Conservation (phyloP, 1,140 invertebrate genomes). For the Pseudobourletiella spinata region DNA sequence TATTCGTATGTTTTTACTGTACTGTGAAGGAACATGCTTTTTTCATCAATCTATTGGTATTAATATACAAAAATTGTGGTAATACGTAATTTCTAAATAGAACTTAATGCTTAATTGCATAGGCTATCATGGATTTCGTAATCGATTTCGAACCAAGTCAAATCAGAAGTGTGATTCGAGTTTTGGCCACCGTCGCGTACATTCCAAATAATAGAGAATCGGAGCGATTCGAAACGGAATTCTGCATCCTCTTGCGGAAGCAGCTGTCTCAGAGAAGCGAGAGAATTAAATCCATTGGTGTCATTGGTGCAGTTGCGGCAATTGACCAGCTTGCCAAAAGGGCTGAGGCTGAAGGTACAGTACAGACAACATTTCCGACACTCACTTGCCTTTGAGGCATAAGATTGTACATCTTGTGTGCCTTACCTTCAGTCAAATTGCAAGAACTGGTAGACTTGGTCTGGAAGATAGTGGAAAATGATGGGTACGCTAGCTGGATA, state of each 20-base stretch:
- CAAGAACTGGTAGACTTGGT: constrained; percentile 23
- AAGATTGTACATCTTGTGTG: background rate
- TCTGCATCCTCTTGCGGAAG: constrained; percentile 29
- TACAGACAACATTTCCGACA: no score
- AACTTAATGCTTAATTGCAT: background rate
- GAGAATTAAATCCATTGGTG: constrained; percentile 21
- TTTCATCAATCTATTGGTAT: no score
- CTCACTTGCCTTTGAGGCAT: no score
- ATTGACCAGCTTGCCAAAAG: constrained; percentile 12
- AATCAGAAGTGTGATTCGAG: constrained; percentile 23
- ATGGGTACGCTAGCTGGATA: constrained; percentile 28
- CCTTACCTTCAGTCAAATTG: constrained; percentile 4
- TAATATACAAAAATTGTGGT: no score
- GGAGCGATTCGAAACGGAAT: constrained; percentile 22
- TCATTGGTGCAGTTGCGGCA: constrained; percentile 29
- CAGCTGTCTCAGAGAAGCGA: constrained; percentile 19
- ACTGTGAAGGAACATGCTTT: no score
- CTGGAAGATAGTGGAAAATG: constrained; percentile 25
- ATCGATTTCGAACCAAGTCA: constrained; percentile 17
- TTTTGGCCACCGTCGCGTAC: constrained; percentile 25
- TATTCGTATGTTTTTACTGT: no score
- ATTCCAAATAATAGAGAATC: constrained; percentile 17
- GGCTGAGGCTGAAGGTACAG: constrained; percentile 3
- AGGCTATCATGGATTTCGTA: constrained; percentile 20
- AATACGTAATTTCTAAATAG: no score